Evolutionary conservation across 2,888 invertebrate genomes (phyloP).

Genomic region (Dione juno): DNA sequence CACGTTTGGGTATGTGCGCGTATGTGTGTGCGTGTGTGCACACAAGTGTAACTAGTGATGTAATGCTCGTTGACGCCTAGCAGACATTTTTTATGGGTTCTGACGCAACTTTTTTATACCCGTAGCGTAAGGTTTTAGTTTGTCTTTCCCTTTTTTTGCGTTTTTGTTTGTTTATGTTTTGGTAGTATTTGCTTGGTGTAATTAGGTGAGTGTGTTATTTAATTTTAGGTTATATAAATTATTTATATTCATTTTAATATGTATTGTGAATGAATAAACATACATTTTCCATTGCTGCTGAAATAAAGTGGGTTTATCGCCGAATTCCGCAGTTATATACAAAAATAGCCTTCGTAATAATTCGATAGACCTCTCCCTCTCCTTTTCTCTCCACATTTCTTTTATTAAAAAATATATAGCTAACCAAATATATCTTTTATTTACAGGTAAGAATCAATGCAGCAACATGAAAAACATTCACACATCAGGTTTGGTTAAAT

Average conservation of each 20-base stretch:
- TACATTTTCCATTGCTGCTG: neutral
- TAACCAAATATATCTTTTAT: constrained; percentile 36
- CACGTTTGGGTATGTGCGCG: constrained; percentile 50
- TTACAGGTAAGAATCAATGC: constrained; percentile 51
- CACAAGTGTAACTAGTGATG: constrained; percentile 65
- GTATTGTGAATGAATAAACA: neutral
- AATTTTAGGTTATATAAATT: neutral
- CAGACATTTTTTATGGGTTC: constrained; percentile 82
- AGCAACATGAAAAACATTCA: constrained; percentile 36
- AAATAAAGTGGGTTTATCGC: neutral
- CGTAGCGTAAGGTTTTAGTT: constrained; percentile 60
- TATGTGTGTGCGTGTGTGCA: constrained; percentile 53
- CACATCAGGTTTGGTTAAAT: constrained; percentile 38
- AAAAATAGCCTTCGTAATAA: neutral
- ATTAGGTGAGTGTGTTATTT: neutral
- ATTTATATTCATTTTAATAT: neutral
- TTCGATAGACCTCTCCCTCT: neutral
- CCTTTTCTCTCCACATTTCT: neutral
- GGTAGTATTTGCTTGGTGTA: neutral
- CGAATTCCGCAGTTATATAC: neutral
- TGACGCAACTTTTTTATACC: constrained; percentile 81
- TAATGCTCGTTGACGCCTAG: constrained; percentile 78
- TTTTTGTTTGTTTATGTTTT: neutral
- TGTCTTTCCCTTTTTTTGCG: constrained; percentile 29
- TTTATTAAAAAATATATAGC: neutral